A percentile compares a stretch with the other conserved stretches of the same genome.
phyloP scores from a whole-genome alignment of 2,888 invertebrate species.

The Argyresthia goedartella region DNA sequence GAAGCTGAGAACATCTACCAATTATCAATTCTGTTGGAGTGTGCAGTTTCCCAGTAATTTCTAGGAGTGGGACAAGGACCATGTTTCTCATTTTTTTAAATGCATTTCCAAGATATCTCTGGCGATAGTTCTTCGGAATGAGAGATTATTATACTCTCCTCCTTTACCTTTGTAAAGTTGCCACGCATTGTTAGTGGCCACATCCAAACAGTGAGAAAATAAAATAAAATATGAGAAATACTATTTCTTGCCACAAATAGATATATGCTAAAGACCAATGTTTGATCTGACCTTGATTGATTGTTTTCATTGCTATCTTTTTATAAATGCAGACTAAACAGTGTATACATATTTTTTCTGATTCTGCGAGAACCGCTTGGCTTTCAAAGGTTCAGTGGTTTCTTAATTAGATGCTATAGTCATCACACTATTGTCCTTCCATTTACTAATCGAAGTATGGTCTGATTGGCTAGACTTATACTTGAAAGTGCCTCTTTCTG shows the following conservation, averaged over 20 bases:
- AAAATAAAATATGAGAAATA: conserved; percentile 6
- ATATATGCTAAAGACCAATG: conserved; percentile 3
- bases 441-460: too few relatives aligned
- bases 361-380: conserved; percentile 4
- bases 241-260: conserved; percentile 6
- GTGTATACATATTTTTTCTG: conserved; percentile 3
- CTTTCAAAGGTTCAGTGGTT: too few relatives aligned
- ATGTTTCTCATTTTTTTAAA: not conserved
- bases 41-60: not conserved
- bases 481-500: too few relatives aligned
- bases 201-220: conserved; percentile 4
- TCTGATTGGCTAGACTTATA: too few relatives aligned
- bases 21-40: not conserved
- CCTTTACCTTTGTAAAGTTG: not conserved
- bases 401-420: too few relatives aligned
- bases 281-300: conserved; percentile 6
- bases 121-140: not conserved
- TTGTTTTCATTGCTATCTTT: conserved; percentile 5
- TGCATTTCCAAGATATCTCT: not conserved
- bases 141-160: not conserved
- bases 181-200: conserved; percentile 4
- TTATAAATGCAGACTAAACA: conserved; percentile 3
- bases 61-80: not conserved
- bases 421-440: too few relatives aligned
- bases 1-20: not conserved